Base-by-base conservation (phyloP, 1,140 invertebrate genomes). In the Zaprionus vittiger region DNA sequence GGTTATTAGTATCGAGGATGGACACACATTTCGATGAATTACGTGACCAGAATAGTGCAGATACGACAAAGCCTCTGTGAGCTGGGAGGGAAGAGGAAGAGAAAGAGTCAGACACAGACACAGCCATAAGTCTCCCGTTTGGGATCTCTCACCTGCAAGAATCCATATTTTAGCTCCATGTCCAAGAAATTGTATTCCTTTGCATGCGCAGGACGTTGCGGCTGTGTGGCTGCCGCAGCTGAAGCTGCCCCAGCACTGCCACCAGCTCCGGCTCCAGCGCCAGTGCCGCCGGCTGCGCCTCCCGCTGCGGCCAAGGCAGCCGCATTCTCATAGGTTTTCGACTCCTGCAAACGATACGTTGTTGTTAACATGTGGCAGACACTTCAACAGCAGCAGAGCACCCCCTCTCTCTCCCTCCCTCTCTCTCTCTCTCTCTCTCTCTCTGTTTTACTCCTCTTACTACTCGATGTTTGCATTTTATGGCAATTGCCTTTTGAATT, bases 21-120 rank as follows among this genome's bases (percentile, higher is more conserved):
- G 98, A 93, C 97, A 98, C 17, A 99, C 95, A 93, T 99, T 99
- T 79, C 97, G 95, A 93, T 99, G 98, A 52, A 99, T 94, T 74
- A 97, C 94, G 91, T 97, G 96, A 71, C 95, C 95, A 24, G 95
- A 96, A 92, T 96, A 96, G 93, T 99, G 98, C 54, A 99, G 94
- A 93, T 97, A 99, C 11, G 97, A 95, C 75, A 99, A 94, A 2
- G 98, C 99, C 92, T 99, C 98, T 9, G 96, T 97, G 72, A 99
- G 96, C 98, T 99, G 93, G 94, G 94, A 34, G 84, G 28, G 20
- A 15, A 12, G 7, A 20, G 41, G 9, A n/a, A 6, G n/a, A 31
- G 22, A 38, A 12, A 56, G 62, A 56, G 15, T 31, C 4, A 49
- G 15, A 47, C 22, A 15, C 11, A 49, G 15, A 47, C 22, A 15